Conservation (phyloP, 2,888 invertebrate species). For the Deilephila porcellus region DNA sequence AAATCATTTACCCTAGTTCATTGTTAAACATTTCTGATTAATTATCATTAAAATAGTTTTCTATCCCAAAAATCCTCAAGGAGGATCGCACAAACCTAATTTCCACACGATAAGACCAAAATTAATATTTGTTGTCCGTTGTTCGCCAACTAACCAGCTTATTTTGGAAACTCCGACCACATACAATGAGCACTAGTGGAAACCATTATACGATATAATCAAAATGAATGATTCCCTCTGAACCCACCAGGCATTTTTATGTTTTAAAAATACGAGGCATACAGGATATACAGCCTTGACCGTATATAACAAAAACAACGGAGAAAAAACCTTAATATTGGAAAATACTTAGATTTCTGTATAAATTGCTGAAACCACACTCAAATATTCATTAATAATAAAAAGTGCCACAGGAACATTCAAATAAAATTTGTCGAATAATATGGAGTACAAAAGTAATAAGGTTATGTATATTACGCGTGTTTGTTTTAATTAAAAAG, state of each 20-base stretch:
- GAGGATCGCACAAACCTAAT: too few species aligned
- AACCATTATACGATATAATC: background rate
- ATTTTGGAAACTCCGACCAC: background rate
- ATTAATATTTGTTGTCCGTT: background rate
- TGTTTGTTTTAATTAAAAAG: background rate
- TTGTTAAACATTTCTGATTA: too few species aligned
- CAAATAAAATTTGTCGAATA: background rate
- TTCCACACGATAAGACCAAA: background rate
- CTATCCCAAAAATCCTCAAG: too few species aligned
- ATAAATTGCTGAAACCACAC: background rate
- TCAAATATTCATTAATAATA: background rate
- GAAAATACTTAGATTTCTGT: background rate
- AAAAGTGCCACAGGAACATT: background rate
- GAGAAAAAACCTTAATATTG: background rate
- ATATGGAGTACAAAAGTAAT: too few species aligned
- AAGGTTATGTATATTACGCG: too few species aligned
- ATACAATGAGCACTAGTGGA: too few species aligned
- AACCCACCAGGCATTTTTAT: too few species aligned
- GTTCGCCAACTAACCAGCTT: background rate
- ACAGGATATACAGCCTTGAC: background rate
- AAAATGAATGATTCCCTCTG: background rate
- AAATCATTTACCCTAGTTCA: too few species aligned
- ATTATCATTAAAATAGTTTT: too few species aligned
- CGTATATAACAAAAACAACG: background rate
- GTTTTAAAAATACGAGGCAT: background rate